Evolutionary conservation across 2,113 vertebrate species (phyloP), one percentile per base, ranked within the genome.

Genomic region (Condylura cristata): DNA sequence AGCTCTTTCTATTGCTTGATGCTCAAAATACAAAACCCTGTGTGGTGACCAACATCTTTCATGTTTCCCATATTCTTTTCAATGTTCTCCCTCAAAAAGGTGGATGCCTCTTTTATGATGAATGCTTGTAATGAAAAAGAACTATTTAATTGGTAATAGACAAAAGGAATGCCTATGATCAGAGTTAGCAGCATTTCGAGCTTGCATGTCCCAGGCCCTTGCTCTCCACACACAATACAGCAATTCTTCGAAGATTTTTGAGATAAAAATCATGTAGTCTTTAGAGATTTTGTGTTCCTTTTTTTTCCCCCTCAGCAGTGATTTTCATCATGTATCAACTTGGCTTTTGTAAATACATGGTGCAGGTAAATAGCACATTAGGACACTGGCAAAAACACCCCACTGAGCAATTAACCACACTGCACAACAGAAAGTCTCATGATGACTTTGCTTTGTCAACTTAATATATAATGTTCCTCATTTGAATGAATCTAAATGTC

Each of bases 401-500:
- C 53, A 53, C 74, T 66, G 24, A 92, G n/a, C 32, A 32, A 39
- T 65, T 48, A 53, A 13, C 39, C 48, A 34, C 53, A 30, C 44
- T 8, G 17, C 24, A 2, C 12, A 17, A 22, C 0, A 3, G 68
- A 86, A 71, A 95, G 74, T 1, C 34, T 63, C 60, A 90, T 17
- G 92, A 85, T 92, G 65, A 68, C 46, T 89, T 63, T 91, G 72
- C 46, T 87, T 66, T 86, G 68, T 94, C 96, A 91, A 70, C 46
- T 86, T 95, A 66, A 87, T 89, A 74, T 61, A 84, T 89, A 60
- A 84, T 58, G 44, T 91, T 84, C 51, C 72, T 87, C 76, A 92
- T 91, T 65, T 70, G 76, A 94, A 76, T 72, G 79, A 76, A 68
- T 91, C 41, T 68, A 95, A 91, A 87, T 92, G 87, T 90, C 91